Percentiles rank a stretch among this genome's conserved stretches.
Evolutionary conservation across 35 echinoderm and acorn worm genomes (phyloP).

Genomic region (Eucidaris tribuloides): DNA sequence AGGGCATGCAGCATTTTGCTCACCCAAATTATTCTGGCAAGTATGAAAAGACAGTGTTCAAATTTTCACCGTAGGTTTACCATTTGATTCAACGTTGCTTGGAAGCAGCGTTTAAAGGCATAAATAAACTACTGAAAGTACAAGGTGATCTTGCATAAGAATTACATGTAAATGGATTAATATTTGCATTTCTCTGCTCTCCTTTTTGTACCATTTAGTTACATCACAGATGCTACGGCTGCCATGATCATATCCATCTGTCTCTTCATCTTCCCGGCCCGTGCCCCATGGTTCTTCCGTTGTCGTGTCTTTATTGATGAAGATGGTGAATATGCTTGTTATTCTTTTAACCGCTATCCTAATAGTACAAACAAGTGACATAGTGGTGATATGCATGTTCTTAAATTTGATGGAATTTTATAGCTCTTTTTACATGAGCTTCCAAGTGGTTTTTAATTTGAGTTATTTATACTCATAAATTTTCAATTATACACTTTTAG

Average conservation of each 20-base stretch:
- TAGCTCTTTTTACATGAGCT: not conserved
- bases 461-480: not conserved
- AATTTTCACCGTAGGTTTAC: too few relatives aligned
- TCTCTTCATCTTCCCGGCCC: constrained; percentile 81
- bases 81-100: too few relatives aligned
- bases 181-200: not conserved
- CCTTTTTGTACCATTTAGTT: constrained; percentile 11
- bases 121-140: too few relatives aligned
- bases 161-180: too few relatives aligned
- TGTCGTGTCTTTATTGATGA: constrained; percentile 8
- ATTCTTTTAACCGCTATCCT: not conserved
- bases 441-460: not conserved
- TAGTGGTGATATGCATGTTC: not conserved
- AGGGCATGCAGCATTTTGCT: too few relatives aligned
- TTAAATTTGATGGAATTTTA: not conserved
- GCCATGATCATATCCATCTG: constrained; percentile 60
- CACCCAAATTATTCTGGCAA: too few relatives aligned
- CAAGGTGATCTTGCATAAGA: too few relatives aligned
- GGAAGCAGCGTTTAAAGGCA: too few relatives aligned
- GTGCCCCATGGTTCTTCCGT: constrained; percentile 56
- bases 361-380: not conserved
- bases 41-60: too few relatives aligned
- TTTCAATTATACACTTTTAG: too few relatives aligned
- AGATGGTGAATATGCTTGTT: not conserved
- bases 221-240: constrained; percentile 78